A percentile compares a stretch with the other conserved stretches of the same genome.
These are phyloP conservation scores for Sebastes flavidus DNA, from an alignment of 2,797 vertebrate genomes.

Conservation along the genomic window DNA sequence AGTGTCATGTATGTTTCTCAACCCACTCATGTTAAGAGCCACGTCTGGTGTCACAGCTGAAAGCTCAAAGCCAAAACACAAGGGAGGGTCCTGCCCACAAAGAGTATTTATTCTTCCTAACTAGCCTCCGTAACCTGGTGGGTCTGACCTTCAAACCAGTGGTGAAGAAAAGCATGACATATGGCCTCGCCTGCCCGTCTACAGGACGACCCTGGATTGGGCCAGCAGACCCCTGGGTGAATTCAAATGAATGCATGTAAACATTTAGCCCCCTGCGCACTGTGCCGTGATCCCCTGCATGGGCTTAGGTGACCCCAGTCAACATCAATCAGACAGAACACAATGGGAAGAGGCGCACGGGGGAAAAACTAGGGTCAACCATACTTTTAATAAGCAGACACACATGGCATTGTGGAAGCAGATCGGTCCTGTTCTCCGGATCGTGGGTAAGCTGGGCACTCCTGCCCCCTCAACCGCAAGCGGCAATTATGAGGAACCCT, in stretches of 20 bases:
- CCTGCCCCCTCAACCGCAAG: conserved; percentile 59
- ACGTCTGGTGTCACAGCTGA: conserved; percentile 31
- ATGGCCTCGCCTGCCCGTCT: conserved; percentile 42
- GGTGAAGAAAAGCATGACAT: conserved; percentile 55
- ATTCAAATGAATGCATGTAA: conserved; percentile 83
- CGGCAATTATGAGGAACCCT: conserved; percentile 78
- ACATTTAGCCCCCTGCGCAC: conserved; percentile 78
- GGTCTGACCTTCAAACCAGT: conserved; percentile 52
- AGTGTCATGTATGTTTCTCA: conserved; percentile 45
- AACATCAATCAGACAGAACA: conserved; percentile 79
- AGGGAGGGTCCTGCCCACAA: conserved; percentile 21
- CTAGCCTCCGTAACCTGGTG: conserved; percentile 51
- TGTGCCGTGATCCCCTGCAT: conserved; percentile 68
- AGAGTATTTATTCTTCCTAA: conserved; percentile 52
- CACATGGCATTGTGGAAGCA: conserved; percentile 68
- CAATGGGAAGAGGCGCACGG: conserved; percentile 75
- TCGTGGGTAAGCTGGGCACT: conserved; percentile 67
- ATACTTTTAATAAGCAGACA: conserved; percentile 74
- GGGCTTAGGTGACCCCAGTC: conserved; percentile 80
- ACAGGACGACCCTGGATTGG: conserved; percentile 19
- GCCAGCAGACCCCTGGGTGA: conserved; percentile 67
- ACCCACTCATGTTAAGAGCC: conserved; percentile 30
- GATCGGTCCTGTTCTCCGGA: conserved; percentile 54
- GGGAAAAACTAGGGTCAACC: conserved; percentile 69
- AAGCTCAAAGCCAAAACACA: conserved; percentile 28